phyloP scores from a whole-genome alignment of 23 tunicate genomes.

The Ascidia mentula region DNA sequence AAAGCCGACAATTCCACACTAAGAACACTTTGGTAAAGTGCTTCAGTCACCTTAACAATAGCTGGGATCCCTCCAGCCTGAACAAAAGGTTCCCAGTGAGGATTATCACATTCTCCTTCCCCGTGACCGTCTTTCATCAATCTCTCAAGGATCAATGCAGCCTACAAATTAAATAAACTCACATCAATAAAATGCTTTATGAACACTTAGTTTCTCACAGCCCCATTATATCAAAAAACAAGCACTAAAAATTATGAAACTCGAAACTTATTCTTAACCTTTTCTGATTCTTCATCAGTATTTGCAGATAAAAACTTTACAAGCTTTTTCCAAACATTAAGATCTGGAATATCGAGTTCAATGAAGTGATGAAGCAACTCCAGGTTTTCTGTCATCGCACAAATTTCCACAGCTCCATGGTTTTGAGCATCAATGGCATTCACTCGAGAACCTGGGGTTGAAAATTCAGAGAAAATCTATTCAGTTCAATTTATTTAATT shows the following conservation, averaged over 20 bases:
- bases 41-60: constrained; percentile 38
- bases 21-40: too few relatives aligned
- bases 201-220: too few relatives aligned
- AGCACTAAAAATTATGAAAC: too few relatives aligned
- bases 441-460: constrained; percentile 46
- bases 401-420: constrained; percentile 78
- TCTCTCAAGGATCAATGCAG: constrained; percentile 42
- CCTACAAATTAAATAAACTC: constrained; percentile 32
- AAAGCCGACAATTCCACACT: too few relatives aligned
- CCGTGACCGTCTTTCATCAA: constrained; percentile 33
- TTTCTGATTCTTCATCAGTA: constrained; percentile 79
- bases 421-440: constrained; percentile 44
- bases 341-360: constrained; percentile 40
- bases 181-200: too few relatives aligned
- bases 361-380: constrained; percentile 73
- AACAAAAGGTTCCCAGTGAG: constrained; percentile 87
- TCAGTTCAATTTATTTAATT: too few relatives aligned
- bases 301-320: constrained; percentile 61
- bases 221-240: too few relatives aligned
- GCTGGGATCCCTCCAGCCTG: constrained; percentile 57
- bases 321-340: constrained; percentile 57
- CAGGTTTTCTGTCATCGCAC: constrained; percentile 68
- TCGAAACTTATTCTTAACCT: constrained; percentile 41
- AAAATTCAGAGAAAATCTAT: neutral
- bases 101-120: constrained; percentile 37